These are phyloP conservation scores for Drosophila neutralis DNA, from an alignment of 2,888 invertebrate species.

Conservation along the genomic window DNA sequence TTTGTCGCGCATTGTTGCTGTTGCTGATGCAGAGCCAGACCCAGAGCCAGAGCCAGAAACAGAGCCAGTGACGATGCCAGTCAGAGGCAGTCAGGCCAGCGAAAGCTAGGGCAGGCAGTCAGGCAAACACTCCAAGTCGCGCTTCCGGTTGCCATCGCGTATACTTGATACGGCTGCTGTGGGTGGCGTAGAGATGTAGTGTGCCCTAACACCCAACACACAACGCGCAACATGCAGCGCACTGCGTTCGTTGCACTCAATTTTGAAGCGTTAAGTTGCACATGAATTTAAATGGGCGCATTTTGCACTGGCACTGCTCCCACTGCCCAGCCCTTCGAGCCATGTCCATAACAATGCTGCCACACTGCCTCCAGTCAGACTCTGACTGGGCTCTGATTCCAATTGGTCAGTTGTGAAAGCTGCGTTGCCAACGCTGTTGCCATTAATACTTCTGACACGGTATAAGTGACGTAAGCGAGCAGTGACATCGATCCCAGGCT, in stretches of 20 bases:
- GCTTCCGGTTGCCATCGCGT: conserved; percentile 77
- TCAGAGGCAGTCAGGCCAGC: conserved; percentile 38
- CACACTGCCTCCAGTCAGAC: conserved; percentile 6
- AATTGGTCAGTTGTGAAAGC: conserved; percentile 29
- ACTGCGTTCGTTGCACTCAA: conserved; percentile 79
- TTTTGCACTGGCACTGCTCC: conserved; percentile 12
- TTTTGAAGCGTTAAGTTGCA: conserved; percentile 81
- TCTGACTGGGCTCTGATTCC: conserved; percentile 34
- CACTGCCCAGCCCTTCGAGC: conserved; percentile 1
- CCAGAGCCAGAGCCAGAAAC: background rate
- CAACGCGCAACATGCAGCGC: conserved; percentile 19
- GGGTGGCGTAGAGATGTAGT: conserved; percentile 42
- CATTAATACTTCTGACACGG: conserved; percentile 64
- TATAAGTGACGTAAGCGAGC: conserved; percentile 2
- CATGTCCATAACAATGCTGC: conserved; percentile 46
- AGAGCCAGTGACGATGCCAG: conserved; percentile 1
- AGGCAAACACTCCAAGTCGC: conserved; percentile 78
- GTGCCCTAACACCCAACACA: conserved; percentile 13
- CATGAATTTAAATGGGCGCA: conserved; percentile 75
- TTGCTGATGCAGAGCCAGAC: conserved; percentile 19
- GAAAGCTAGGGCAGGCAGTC: conserved; percentile 37
- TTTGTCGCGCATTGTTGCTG: conserved; percentile 73
- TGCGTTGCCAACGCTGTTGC: conserved; percentile 28
- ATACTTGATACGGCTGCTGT: conserved; percentile 74
- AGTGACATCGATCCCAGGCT: background rate